These are phyloP conservation scores for Grantiella picta DNA, from an alignment of 2,113 vertebrate genomes.

Conservation along the genomic window DNA sequence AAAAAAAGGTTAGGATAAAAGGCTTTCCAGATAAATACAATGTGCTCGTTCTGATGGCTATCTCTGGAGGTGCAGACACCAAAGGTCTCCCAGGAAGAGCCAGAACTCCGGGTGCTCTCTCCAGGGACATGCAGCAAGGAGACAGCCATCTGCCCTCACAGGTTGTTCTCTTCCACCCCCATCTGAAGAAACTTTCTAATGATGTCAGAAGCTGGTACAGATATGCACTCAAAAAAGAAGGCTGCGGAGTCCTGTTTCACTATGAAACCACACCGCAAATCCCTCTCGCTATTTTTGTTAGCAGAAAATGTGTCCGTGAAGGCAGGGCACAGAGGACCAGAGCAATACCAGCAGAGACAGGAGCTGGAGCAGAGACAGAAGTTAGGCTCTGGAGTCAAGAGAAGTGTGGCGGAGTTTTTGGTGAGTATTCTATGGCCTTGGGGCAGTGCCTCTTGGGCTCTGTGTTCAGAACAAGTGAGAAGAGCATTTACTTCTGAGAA, in stretches of 20 bases:
- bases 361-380: neutral
- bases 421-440: neutral
- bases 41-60: neutral
- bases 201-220: neutral
- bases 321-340: neutral
- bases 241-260: neutral
- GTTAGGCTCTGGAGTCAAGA: neutral
- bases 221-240: rapidly evolving
- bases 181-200: neutral
- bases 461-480: neutral
- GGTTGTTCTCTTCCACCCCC: neutral
- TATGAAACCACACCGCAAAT: neutral
- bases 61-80: neutral
- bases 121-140: neutral
- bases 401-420: neutral
- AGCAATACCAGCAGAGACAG: neutral
- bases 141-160: neutral
- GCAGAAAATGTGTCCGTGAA: neutral
- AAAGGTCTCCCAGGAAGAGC: neutral
- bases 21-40: neutral
- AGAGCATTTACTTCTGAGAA: neutral
- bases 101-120: neutral
- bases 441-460: neutral
- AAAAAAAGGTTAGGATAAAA: neutral
- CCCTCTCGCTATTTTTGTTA: neutral